Base-by-base conservation (phyloP, 2,888 invertebrate genomes). In the Eilema caniola region DNA sequence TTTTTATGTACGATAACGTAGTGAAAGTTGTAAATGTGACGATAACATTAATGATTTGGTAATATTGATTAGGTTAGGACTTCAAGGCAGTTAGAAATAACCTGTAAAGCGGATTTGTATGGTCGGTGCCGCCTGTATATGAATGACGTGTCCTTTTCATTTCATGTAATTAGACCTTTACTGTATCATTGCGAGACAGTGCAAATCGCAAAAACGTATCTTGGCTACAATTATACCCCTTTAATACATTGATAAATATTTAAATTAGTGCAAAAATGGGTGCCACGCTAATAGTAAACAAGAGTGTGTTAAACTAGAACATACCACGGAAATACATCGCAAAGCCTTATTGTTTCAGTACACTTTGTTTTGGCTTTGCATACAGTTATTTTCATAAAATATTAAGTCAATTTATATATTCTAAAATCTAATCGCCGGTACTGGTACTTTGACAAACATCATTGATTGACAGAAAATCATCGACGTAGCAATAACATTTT, bases 401-500 rank as follows among this genome's bases (percentile, higher is more conserved):
- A 76, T 68, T 81, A 71, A 53, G 76, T 47, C 47, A 78, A 70
- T 65, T 78, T 72, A 75, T 73, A 14, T 62, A 73, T 14, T 71
- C 73, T 63, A 74, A 60, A 67, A 61, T 71, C 59, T 16, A 53
- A 73, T 77, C 72, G 80, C 87, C 88, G 88, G 89, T 77, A 73
- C 65, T 71, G n/a, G 28, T 12, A 61, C 70, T 72, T 83, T 86
- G 81, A 83, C 82, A 85, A 81, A 75, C 76, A 72, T 69, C 64
- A 83, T 89, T 90, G 92, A 92, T 89, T 91, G 92, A 92, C 92
- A 88, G 83, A 84, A 87, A 90, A 85, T 79, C 78, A 87, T 88
- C 91, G 89, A 93, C 93, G 93, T 93, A 86, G 92, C 90, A 88
- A 25, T 20, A 1, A 3, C 11, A 47, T 31, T 65, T 64, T 20